A percentile compares a stretch with the other conserved stretches of the same genome.
Evolutionary conservation across 2,797 vertebrate genomes (phyloP).

Genomic region (Paratrypauchen microcephalus): DNA sequence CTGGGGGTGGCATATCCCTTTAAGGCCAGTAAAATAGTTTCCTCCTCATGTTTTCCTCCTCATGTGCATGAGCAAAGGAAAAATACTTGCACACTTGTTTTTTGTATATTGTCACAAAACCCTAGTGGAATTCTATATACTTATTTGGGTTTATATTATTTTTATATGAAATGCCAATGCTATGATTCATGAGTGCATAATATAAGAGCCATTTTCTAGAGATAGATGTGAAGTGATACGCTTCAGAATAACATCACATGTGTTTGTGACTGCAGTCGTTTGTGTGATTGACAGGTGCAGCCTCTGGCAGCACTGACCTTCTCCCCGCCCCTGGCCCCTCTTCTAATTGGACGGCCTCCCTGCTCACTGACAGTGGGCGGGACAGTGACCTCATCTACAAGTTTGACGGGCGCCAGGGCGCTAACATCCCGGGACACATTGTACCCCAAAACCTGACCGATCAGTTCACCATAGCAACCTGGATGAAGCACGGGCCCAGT

Average conservation of each 20-base stretch:
- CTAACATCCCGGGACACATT: conserved; percentile 91
- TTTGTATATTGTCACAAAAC: not conserved
- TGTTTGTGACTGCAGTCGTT: conserved; percentile 35
- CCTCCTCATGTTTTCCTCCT: no score
- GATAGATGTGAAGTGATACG: not conserved
- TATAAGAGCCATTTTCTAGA: not conserved
- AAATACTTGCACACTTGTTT: no score
- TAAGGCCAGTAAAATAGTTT: no score
- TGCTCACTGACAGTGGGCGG: conserved; percentile 86
- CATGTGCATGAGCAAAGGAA: no score
- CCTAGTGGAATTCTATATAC: not conserved
- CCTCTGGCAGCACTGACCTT: conserved; percentile 93
- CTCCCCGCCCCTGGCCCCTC: conserved; percentile 84
- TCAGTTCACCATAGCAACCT: conserved; percentile 94
- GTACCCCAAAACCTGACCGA: conserved; percentile 94
- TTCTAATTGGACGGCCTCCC: conserved; percentile 91
- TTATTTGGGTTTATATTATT: not conserved
- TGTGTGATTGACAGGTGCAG: conserved; percentile 81
- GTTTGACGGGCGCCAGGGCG: conserved; percentile 93
- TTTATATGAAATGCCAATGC: not conserved
- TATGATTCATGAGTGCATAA: not conserved
- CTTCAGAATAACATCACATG: not conserved
- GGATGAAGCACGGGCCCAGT: conserved; percentile 97
- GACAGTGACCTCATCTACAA: conserved; percentile 88
- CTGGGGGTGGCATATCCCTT: no score